Evolutionary conservation across 2,888 invertebrate species (phyloP), one percentile per base, ranked within the genome.

Genomic region (Leucophenga maculata): DNA sequence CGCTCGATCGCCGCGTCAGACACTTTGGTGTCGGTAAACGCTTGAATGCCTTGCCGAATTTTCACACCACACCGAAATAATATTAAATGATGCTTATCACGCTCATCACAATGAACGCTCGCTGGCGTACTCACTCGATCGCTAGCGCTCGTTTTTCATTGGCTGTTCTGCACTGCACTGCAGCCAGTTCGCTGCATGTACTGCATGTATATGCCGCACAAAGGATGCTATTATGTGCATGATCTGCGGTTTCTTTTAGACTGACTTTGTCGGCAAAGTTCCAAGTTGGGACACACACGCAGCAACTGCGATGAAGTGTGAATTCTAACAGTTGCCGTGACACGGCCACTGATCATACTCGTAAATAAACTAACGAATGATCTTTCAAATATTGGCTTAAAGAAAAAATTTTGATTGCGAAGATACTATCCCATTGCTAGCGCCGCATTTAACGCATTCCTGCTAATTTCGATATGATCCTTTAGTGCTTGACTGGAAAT

Each of bases 141-240:
- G 60, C 60, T 14, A 39, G 16, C 11, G 60, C 60, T 14, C 60
- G 16, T 39, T 13, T 54, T 54, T 54, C 9, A 20, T 54, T 54
- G 54, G 39, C 31, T 60, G 60, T 9, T 26, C 26, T 39, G 6
- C 39, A 22, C 3, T 31, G 57, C 6, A 31, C 55, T 22, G 31
- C n/a, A 14, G 31, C 22, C 9, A 18, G 8, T 39, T 39, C 39
- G 39, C 8, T 11, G 39, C 39, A 39, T 26, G 26, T 26, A 26
- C 4, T 26, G 4, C 26, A 4, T 8, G 54, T 48, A 14, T 13
- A 14, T 13, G 44, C 26, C 57, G n/a, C 52, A 80, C 82, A 80
- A 80, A 77, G 80, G 74, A 77, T 76, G 74, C 78, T 77, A 82
- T 80, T 83, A 82, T 78, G 80, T 74, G 78, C 77, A 83, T 80